Evolutionary conservation across 2,797 vertebrate species (phyloP).

Genomic region (Acrossocheilus fasciatus): DNA sequence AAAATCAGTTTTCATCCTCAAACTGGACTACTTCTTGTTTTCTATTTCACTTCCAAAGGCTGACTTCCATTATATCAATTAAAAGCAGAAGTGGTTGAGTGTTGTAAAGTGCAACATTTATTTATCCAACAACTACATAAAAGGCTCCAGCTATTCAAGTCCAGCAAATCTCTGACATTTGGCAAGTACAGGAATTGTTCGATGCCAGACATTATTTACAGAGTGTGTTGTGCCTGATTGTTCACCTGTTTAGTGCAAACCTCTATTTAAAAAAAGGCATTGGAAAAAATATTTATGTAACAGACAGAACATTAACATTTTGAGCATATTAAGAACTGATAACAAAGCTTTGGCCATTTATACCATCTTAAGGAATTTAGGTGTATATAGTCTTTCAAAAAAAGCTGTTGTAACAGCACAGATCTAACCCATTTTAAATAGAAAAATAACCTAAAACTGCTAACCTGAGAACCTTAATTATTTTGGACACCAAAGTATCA

Average conservation of each 20-base stretch:
- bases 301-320: background rate
- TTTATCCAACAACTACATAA: background rate
- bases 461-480: background rate
- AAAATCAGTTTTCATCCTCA: background rate
- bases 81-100: conserved; percentile 12
- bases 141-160: conserved; percentile 6
- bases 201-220: background rate
- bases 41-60: conserved; percentile 16
- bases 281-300: background rate
- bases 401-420: no score
- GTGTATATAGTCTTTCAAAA: background rate
- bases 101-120: conserved; percentile 21
- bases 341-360: conserved; percentile 11
- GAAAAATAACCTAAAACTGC: background rate
- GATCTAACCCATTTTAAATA: background rate
- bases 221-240: background rate
- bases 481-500: background rate
- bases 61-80: background rate
- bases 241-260: background rate
- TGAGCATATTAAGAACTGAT: background rate
- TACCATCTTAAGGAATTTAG: background rate
- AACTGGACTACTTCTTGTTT: background rate
- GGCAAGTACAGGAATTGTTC: background rate
- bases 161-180: conserved; percentile 15
- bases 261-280: background rate